Evolutionary conservation across 2,888 invertebrate genomes (phyloP).

Genomic region (Argyra leucocephala): DNA sequence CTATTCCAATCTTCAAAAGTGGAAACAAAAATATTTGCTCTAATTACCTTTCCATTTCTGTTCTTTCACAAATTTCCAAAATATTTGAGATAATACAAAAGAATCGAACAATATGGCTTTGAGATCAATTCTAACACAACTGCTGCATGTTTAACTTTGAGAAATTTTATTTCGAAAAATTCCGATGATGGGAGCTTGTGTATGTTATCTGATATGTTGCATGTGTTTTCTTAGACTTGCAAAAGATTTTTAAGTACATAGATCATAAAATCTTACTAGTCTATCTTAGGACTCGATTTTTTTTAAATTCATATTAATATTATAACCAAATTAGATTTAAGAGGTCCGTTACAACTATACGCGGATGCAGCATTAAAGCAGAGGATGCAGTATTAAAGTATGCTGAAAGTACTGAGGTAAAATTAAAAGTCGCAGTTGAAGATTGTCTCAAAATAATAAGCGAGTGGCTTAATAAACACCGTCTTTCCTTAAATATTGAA

Average conservation of each 20-base stretch:
- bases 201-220: not conserved
- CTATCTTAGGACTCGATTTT: too few species aligned
- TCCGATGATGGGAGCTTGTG: not conserved
- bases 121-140: not conserved
- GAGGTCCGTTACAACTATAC: not conserved
- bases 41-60: not conserved
- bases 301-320: not conserved
- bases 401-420: not conserved
- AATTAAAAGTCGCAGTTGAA: not conserved
- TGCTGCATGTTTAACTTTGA: not conserved
- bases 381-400: not conserved
- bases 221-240: not conserved
- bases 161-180: not conserved
- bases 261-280: too few species aligned
- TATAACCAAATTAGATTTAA: not conserved
- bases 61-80: not conserved
- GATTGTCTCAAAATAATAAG: not conserved
- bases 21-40: not conserved
- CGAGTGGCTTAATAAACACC: not conserved
- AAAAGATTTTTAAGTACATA: not conserved
- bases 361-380: not conserved
- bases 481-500: not conserved
- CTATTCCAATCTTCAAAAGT: not conserved
- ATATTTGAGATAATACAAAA: not conserved
- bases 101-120: not conserved